Evolutionary conservation across 2,113 vertebrate species (phyloP).

Genomic region (Nyctibius bracteatus): DNA sequence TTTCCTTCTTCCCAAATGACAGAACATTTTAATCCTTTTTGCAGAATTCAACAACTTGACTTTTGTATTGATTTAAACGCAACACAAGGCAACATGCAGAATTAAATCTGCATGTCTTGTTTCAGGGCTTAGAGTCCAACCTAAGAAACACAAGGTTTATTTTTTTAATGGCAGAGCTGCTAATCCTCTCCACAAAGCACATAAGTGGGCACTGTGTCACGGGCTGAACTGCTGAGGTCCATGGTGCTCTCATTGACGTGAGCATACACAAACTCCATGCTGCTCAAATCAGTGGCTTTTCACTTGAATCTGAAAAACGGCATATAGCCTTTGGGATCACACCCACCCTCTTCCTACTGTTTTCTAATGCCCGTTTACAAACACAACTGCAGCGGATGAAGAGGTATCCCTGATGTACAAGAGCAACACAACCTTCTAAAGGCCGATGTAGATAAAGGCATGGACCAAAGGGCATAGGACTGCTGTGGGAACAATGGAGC

Average conservation of each 20-base stretch:
- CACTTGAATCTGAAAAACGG: background rate
- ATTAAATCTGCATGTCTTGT: background rate
- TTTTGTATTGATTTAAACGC: background rate
- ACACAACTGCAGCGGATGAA: background rate
- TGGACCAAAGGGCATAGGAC: background rate
- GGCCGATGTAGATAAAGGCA: background rate
- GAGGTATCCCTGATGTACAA: background rate
- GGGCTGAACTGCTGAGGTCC: background rate
- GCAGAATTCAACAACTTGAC: background rate
- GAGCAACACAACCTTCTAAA: background rate
- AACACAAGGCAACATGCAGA: background rate
- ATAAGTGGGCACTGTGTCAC: rapidly evolving
- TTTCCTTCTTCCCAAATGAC: background rate
- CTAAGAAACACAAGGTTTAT: background rate
- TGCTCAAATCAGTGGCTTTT: background rate
- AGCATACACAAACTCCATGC: background rate
- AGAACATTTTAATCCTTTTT: background rate
- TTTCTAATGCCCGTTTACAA: background rate
- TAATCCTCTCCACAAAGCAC: background rate
- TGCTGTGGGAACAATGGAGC: background rate
- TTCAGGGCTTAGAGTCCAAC: background rate
- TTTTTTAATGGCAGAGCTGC: background rate
- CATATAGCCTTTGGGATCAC: background rate
- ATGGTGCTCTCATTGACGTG: rapidly evolving
- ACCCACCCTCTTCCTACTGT: background rate